Evolutionary conservation across 2,797 vertebrate species (phyloP).

Genomic region (Psittacula echo): DNA sequence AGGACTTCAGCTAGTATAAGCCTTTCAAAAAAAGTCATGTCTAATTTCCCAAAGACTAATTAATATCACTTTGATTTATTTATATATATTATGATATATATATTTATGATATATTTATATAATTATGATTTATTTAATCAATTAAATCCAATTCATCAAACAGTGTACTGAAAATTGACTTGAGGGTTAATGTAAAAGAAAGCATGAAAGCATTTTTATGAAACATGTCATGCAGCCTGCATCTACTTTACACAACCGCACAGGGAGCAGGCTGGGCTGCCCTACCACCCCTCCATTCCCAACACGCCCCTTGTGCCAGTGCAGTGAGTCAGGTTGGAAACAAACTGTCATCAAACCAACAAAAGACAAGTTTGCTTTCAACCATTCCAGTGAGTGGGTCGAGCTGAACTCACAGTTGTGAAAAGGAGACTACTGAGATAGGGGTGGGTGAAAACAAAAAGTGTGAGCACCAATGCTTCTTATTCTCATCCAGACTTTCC

Average conservation of each 20-base stretch:
- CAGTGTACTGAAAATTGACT: neutral
- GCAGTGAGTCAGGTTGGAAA: neutral
- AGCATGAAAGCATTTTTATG: neutral
- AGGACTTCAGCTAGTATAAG: neutral
- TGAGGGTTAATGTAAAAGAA: neutral
- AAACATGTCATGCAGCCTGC: neutral
- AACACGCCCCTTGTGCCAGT: neutral
- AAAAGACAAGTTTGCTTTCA: neutral
- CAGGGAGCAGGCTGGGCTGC: neutral
- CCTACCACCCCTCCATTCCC: fast-evolving
- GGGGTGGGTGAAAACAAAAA: neutral
- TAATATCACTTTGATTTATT: too few species aligned
- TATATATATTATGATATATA: too few species aligned
- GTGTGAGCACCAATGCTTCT: neutral
- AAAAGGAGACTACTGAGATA: neutral
- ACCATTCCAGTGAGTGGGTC: neutral
- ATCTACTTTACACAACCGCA: neutral
- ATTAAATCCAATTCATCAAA: neutral
- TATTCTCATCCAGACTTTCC: neutral
- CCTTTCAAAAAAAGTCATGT: neutral
- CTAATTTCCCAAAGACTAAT: neutral
- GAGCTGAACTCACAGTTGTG: fast-evolving
- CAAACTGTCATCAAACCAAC: neutral
- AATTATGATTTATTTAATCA: neutral
- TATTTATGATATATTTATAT: too few species aligned